These are phyloP conservation scores for Gymnocephalus cernua DNA, from an alignment of 2,113 vertebrate genomes.

Conservation along the genomic window DNA sequence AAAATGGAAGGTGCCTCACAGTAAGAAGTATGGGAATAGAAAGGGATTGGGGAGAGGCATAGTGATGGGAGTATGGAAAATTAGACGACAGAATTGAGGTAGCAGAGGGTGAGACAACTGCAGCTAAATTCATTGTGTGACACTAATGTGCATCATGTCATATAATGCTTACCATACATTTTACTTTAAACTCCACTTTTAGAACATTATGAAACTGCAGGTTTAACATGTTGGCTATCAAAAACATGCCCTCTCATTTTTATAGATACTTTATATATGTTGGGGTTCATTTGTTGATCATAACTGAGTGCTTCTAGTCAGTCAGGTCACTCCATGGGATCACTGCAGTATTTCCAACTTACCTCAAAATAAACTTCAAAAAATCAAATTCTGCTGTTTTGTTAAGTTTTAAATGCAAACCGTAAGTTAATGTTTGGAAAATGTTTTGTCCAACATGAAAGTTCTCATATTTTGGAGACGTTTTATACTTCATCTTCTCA, in stretches of 20 bases:
- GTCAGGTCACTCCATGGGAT: not conserved
- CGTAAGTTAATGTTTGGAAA: no score
- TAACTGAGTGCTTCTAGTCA: not conserved
- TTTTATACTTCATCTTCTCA: no score
- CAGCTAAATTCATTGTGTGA: not conserved
- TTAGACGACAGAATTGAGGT: not conserved
- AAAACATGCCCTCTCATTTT: not conserved
- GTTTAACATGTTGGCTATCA: not conserved
- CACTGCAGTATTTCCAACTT: not conserved
- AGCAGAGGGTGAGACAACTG: not conserved
- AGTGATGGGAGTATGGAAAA: not conserved
- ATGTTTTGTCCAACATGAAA: no score
- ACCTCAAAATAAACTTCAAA: not conserved
- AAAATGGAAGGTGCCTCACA: slow-evolving; percentile 42
- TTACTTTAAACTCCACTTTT: not conserved
- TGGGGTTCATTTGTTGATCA: not conserved
- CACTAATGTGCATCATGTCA: not conserved
- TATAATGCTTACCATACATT: not conserved
- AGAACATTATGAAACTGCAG: not conserved
- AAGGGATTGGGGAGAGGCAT: not conserved
- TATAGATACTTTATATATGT: not conserved
- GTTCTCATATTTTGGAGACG: no score
- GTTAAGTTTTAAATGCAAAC: not conserved
- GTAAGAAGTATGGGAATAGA: slow-evolving; percentile 23
- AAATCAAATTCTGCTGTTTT: not conserved